Conservation (phyloP, 2,113 vertebrate genomes). For the Ceuthmochares aereus region DNA sequence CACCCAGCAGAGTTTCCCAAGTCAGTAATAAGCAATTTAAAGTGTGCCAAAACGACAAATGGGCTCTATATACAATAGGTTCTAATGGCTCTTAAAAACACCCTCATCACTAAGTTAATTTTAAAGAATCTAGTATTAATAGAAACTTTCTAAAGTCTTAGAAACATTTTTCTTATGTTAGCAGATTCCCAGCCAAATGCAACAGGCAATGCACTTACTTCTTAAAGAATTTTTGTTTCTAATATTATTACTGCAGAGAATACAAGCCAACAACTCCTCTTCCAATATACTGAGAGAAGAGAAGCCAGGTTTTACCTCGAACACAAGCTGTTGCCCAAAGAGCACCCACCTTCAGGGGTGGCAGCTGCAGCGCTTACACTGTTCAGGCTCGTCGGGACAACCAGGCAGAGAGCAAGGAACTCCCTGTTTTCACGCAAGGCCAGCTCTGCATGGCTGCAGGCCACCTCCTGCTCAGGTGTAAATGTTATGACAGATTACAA, state of each 20-base stretch:
- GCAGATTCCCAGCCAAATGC: not conserved
- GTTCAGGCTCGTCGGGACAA: not conserved
- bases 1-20: slow-evolving; percentile 27
- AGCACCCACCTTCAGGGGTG: not conserved
- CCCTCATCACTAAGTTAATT: not conserved
- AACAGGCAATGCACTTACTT: not conserved
- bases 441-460: not conserved
- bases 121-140: not conserved
- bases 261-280: not conserved
- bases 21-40: slow-evolving; percentile 52
- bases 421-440: not conserved
- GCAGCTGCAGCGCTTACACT: not conserved
- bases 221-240: not conserved
- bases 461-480: accelerated
- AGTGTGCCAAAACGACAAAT: slow-evolving; percentile 56
- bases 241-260: not conserved
- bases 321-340: not conserved
- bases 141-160: not conserved
- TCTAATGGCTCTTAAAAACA: slow-evolving; percentile 9
- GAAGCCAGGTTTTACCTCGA: accelerated
- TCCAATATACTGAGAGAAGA: not conserved
- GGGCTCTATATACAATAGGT: slow-evolving; percentile 11
- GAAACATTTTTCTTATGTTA: not conserved
- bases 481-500: not conserved
- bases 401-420: not conserved